These are phyloP conservation scores for Grammomys surdaster DNA, from an alignment of 2,113 vertebrate genomes.

Conservation along the genomic window DNA sequence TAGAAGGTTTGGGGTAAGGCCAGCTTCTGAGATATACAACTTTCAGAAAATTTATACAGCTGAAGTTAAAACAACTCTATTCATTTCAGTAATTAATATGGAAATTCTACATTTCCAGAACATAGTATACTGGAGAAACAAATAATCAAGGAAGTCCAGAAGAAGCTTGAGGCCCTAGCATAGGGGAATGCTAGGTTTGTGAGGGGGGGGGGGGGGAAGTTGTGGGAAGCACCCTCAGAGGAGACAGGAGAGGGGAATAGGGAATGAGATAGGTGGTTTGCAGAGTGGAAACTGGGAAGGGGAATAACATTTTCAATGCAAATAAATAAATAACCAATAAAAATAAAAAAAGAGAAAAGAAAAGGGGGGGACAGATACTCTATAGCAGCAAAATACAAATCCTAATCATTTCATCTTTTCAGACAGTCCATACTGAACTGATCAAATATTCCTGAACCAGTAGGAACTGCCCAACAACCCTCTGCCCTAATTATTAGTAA, in stretches of 20 bases:
- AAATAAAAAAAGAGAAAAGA: no score
- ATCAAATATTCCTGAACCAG: conserved; percentile 27
- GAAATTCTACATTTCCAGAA: background rate
- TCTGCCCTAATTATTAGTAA: background rate
- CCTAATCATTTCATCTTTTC: background rate
- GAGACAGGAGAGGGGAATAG: no score
- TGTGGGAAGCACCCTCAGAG: no score
- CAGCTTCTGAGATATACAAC: no score
- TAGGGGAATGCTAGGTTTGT: no score
- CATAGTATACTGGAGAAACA: background rate
- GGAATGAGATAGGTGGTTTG: no score
- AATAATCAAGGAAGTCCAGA: background rate
- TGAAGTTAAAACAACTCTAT: background rate
- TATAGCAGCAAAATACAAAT: background rate
- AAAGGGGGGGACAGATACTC: background rate
- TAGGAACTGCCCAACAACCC: background rate
- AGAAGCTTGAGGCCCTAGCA: no score
- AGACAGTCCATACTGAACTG: background rate
- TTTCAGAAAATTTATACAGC: background rate
- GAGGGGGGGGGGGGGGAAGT: no score
- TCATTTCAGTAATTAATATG: background rate
- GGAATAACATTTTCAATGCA: no score
- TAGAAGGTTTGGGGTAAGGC: background rate
- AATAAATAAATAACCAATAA: no score
- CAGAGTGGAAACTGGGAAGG: no score